phyloP scores from a whole-genome alignment of 1,140 invertebrate genomes.

The Procambarus clarkii region DNA sequence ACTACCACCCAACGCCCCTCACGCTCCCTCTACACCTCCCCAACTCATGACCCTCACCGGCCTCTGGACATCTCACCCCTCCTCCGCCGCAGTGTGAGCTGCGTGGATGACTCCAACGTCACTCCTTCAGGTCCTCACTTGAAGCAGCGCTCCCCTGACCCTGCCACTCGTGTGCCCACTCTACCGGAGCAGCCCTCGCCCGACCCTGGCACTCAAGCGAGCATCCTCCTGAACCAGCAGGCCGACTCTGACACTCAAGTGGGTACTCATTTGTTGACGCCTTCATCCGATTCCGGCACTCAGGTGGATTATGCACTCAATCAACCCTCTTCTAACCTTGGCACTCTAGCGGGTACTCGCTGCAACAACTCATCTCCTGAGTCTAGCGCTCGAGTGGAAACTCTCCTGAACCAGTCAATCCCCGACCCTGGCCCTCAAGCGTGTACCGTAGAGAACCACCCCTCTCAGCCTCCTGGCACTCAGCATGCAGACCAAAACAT shows the following conservation, averaged over 20 bases:
- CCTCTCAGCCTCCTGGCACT: neutral
- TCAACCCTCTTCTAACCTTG: too few relatives aligned
- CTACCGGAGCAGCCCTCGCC: too few relatives aligned
- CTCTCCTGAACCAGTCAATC: too few relatives aligned
- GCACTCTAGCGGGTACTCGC: neutral
- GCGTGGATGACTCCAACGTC: neutral
- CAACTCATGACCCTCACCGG: constrained; percentile 8
- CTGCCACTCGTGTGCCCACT: too few relatives aligned
- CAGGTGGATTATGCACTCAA: too few relatives aligned
- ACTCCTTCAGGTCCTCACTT: neutral
- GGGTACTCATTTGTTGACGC: too few relatives aligned
- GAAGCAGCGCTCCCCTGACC: neutral
- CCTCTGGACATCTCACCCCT: neutral
- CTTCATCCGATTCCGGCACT: too few relatives aligned
- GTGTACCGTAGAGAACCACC: neutral
- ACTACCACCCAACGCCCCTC: neutral
- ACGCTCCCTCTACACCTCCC: constrained; percentile 41
- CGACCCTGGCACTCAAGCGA: too few relatives aligned
- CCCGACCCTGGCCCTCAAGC: neutral
- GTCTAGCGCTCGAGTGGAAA: too few relatives aligned
- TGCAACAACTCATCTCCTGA: too few relatives aligned
- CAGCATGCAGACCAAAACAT: neutral
- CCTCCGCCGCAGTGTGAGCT: constrained; percentile 27
- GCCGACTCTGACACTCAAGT: too few relatives aligned
- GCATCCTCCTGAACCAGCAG: too few relatives aligned